A percentile compares a stretch with the other conserved stretches of the same genome.
Evolutionary conservation across 2,888 invertebrate species (phyloP).

Genomic region (Petrophora chlorosata): DNA sequence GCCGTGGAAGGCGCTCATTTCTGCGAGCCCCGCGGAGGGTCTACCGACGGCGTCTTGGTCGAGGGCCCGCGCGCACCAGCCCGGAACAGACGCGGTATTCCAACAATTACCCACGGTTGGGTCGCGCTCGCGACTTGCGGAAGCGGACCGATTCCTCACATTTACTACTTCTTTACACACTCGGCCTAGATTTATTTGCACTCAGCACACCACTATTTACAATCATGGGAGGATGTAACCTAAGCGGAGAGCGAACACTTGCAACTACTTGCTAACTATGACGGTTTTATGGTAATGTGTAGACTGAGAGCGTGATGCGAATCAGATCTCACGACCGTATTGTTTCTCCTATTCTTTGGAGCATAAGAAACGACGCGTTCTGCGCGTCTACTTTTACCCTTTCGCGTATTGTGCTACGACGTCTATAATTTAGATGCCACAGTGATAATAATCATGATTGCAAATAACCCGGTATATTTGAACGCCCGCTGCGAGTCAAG

Average conservation of each 20-base stretch:
- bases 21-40: slow-evolving; percentile 74
- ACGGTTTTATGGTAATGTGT: slow-evolving; percentile 52
- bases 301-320: slow-evolving; percentile 55
- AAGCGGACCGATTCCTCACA: slow-evolving; percentile 62
- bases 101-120: slow-evolving; percentile 77
- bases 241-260: slow-evolving; percentile 34
- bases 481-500: slow-evolving; percentile 33
- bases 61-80: slow-evolving; percentile 78
- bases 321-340: slow-evolving; percentile 76
- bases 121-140: slow-evolving; percentile 66
- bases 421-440: slow-evolving; percentile 58
- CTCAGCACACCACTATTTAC: slow-evolving; percentile 39
- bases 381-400: slow-evolving; percentile 71
- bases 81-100: slow-evolving; percentile 77
- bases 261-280: slow-evolving; percentile 46
- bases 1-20: slow-evolving; percentile 68
- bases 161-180: slow-evolving; percentile 58
- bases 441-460: slow-evolving; percentile 59
- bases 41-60: slow-evolving; percentile 68
- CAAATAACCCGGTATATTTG: slow-evolving; percentile 47
- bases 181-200: slow-evolving; percentile 29
- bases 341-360: slow-evolving; percentile 68
- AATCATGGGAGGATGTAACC: slow-evolving; percentile 24
- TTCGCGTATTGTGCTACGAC: slow-evolving; percentile 54
- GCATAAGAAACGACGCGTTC: slow-evolving; percentile 65